A percentile compares a stretch with the other conserved stretches of the same genome.
These are phyloP conservation scores for Taxidea taxus DNA, from an alignment of 2,113 vertebrate species.

Conservation along the genomic window DNA sequence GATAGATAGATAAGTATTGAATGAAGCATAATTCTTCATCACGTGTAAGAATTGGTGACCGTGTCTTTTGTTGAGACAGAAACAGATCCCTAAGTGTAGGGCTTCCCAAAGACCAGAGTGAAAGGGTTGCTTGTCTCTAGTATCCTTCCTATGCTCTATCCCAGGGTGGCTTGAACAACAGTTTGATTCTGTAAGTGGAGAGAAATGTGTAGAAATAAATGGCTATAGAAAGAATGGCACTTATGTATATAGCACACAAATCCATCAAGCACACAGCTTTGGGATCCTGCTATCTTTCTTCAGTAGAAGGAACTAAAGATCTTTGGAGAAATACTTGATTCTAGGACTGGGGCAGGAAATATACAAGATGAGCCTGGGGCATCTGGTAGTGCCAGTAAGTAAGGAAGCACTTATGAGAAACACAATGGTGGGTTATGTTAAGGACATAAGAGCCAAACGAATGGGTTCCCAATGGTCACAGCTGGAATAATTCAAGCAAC, in stretches of 20 bases:
- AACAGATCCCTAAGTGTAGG: background rate
- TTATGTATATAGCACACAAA: background rate
- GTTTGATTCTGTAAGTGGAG: conserved; percentile 22
- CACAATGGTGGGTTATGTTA: background rate
- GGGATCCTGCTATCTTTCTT: background rate
- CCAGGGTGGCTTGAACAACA: background rate
- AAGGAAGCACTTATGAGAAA: background rate
- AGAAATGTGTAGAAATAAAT: conserved; percentile 1
- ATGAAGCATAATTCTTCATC: background rate
- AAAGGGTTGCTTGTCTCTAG: background rate
- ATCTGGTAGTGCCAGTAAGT: background rate
- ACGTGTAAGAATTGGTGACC: background rate
- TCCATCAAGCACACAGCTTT: background rate
- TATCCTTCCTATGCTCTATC: background rate
- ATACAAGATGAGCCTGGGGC: background rate
- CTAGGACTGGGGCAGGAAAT: background rate
- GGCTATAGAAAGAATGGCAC: background rate
- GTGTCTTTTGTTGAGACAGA: background rate
- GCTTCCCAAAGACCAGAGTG: background rate
- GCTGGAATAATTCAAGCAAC: background rate
- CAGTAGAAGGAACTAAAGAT: background rate
- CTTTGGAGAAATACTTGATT: conserved; percentile 7
- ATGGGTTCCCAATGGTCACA: background rate
- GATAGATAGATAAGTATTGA: background rate
- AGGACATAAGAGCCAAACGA: background rate